Evolutionary conservation across 1,140 invertebrate species (phyloP), one percentile per base, ranked within the genome.

Genomic region (Drosophila mauritiana): DNA sequence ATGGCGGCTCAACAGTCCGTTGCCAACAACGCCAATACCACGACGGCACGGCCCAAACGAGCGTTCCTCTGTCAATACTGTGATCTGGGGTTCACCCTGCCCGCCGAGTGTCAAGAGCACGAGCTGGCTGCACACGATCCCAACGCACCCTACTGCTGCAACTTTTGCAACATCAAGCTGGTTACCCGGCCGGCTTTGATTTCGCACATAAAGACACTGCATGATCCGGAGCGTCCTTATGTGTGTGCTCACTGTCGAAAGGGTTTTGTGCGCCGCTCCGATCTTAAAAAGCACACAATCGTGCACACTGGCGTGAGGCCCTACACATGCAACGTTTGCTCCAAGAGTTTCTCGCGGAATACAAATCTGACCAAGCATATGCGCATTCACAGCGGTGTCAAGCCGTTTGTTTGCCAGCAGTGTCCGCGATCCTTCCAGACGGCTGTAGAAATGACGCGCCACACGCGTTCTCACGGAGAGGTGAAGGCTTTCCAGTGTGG

Each of bases 341-440:
- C 93, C 15, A 96, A 96, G 91, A 94, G 94, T 51, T 96, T 96
- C 75, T 95, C 95, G 12, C 91, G 95, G 13, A 97, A 96, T 65
- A 97, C 96, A 57, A 98, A 98, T 93, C 93, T 98, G 4, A 96
- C 97, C 65, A 96, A 97, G 77, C 97, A 98, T 91, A 93, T 97
- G 69, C 93, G 97, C 49, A 95, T 95, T 37, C 96, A 96, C 91
- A 94, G 94, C 37, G 95, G 95, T 0, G 93, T 86, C 93, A 67
- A 96, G 68, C 94, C 94, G 0, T 95, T 96, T 83, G 95, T 96
- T 0, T 96, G 96, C 81, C 95, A 95, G 34, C 93, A 95, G 17
- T 96, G 96, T 81, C 95, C 96, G 49, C 94, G 95, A 65, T 96
- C 95, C 39, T 96, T 96, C 92, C 95, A 95, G 2, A 94, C 95